Conservation (phyloP, 2,797 vertebrate species). For the Sandelia bainsii region DNA sequence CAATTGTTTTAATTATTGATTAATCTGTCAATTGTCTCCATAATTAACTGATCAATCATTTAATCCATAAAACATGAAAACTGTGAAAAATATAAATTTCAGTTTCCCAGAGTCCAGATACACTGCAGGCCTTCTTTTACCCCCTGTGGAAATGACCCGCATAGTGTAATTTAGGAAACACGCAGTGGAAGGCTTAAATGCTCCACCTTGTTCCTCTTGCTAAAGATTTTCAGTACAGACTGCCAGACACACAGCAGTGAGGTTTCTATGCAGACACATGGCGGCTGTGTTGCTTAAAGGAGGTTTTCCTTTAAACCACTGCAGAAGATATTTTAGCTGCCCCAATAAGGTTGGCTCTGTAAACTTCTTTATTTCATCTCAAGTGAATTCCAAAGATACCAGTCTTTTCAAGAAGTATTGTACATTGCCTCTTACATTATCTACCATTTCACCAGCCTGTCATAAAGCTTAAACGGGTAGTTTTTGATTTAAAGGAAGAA, state of each 20-base stretch:
- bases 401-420: constrained; percentile 41
- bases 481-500: constrained; percentile 48
- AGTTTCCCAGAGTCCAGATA: constrained; percentile 62
- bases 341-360: constrained; percentile 24
- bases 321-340: constrained; percentile 45
- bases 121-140: constrained; percentile 78
- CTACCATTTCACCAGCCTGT: constrained; percentile 40
- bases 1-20: neutral
- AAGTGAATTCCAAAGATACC: constrained; percentile 37
- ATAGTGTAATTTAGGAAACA: constrained; percentile 89
- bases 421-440: constrained; percentile 32
- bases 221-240: constrained; percentile 59
- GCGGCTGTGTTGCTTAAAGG: constrained; percentile 38
- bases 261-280: constrained; percentile 30
- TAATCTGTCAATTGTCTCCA: neutral
- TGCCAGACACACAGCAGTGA: constrained; percentile 26
- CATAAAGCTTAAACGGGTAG: constrained; percentile 29
- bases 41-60: neutral
- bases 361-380: constrained; percentile 47
- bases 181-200: constrained; percentile 86
- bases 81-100: neutral
- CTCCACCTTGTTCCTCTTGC: constrained; percentile 82
- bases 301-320: constrained; percentile 33
- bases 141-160: constrained; percentile 85
- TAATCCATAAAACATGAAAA: neutral